Evolutionary conservation across 2,888 invertebrate species (phyloP).

Genomic region (Apodemia zela): DNA sequence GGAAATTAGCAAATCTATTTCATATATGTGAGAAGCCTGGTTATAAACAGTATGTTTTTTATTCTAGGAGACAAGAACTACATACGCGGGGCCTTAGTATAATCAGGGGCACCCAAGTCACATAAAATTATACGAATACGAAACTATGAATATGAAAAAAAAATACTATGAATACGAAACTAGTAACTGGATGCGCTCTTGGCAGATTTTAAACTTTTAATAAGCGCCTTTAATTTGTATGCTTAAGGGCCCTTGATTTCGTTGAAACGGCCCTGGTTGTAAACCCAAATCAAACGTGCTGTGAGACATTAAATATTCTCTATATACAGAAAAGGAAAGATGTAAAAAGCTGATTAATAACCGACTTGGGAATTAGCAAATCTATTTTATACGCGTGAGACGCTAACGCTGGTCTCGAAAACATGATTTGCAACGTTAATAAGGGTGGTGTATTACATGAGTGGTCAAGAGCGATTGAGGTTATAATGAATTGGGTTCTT

Average conservation of each 20-base stretch:
- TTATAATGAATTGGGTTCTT: background rate
- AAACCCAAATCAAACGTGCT: background rate
- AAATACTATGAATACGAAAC: too few species aligned
- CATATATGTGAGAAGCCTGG: background rate
- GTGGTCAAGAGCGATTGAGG: background rate
- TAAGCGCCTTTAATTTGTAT: background rate
- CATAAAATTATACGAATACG: too few species aligned
- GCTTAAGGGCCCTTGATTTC: background rate
- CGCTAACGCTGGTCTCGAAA: background rate
- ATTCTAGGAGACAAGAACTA: too few species aligned
- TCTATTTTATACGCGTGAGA: conserved; percentile 4
- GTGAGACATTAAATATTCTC: background rate
- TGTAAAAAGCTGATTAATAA: background rate
- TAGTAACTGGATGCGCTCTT: too few species aligned
- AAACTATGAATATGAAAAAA: too few species aligned
- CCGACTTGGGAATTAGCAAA: conserved; percentile 1
- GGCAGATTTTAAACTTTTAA: too few species aligned
- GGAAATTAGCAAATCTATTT: conserved; percentile 2
- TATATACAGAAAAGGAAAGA: background rate
- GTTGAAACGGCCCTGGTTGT: background rate
- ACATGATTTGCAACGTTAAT: conserved; percentile 11
- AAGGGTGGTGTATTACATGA: background rate
- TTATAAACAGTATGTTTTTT: too few species aligned
- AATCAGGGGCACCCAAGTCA: too few species aligned
- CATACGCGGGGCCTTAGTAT: too few species aligned